Evolutionary conservation across 2,888 invertebrate genomes (phyloP), one percentile per base, ranked within the genome.

Genomic region (Hydropsyche betteni): DNA sequence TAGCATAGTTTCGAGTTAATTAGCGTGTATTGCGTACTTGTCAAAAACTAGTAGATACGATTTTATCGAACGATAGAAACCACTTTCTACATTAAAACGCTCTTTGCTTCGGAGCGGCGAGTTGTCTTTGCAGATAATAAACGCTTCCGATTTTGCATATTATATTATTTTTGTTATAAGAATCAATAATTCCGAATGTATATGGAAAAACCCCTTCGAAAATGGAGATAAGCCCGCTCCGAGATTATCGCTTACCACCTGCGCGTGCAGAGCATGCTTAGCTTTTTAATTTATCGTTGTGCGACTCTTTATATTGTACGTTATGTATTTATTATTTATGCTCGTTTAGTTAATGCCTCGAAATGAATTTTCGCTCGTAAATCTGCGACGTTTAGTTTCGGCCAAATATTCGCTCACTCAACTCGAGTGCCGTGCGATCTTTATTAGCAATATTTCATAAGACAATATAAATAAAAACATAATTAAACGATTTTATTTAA

Each of bases 21-120:
- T 77, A 77, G 75, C 77, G 36, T 55, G n/a, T 10, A 10, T 16
- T 52, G 51, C 50, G 70, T 70, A 38, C 72, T 33, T 61, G 72
- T 72, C 72, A 72, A 58, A 72, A 72, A 55, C 72, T 72, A 75
- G 75, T 33, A 52, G 55, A 75, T 72, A 52, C 52, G 58, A 55
- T 69, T 75, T 75, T 75, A 75, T 77, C 74, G 61, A 73, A 7
- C 24, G 16, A 52, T 24, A 72, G 72, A 55, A 77, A 70, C 74
- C 64, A 77, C 77, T 75, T 77, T 77, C 77, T 74, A 77, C 74
- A 71, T 44, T 53, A 72, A 74, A 75, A 71, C 68, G 75, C 68
- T 72, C 58, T 71, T 70, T 74, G 72, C 71, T 71, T 55, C 36
- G 58, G 38, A 33, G 38, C 72, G 58, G 72, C 72, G 72, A 44